Percentiles rank a stretch among this genome's conserved stretches.
These are phyloP conservation scores for Vulpes ferrilata DNA, from an alignment of 2,113 vertebrate genomes.

Conservation along the genomic window DNA sequence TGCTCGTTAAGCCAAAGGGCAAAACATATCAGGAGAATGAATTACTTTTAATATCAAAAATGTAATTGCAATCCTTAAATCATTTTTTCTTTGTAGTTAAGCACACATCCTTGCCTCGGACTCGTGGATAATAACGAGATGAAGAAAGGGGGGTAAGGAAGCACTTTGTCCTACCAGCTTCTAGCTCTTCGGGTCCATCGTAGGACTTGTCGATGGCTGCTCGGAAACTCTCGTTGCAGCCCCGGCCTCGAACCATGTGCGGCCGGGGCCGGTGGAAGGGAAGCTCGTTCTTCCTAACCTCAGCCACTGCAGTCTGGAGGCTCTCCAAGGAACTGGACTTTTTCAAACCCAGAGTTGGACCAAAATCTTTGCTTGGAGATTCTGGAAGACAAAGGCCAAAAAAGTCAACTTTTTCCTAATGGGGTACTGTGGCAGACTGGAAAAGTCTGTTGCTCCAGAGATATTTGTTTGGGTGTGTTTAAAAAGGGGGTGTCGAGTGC, in stretches of 20 bases:
- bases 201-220: constrained; percentile 99
- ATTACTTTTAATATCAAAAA: constrained; percentile 84
- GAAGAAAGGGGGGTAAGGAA: constrained; percentile 1
- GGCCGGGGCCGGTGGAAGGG: constrained; percentile 96
- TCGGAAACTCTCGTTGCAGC: constrained; percentile 98
- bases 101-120: constrained; percentile 25
- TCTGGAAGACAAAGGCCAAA: constrained; percentile 83
- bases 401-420: background rate
- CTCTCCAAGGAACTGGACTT: constrained; percentile 99
- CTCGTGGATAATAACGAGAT: background rate
- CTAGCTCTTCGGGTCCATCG: constrained; percentile 94
- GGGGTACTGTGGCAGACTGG: background rate
- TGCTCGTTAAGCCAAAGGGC: constrained; percentile 81
- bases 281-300: constrained; percentile 95
- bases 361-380: constrained; percentile 90
- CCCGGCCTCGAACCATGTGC: constrained; percentile 96
- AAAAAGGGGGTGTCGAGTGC: background rate
- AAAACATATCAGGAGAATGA: constrained; percentile 81
- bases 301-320: constrained; percentile 97
- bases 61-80: constrained; percentile 78
- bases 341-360: constrained; percentile 97
- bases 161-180: constrained; percentile 89
- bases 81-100: constrained; percentile 77
- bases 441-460: background rate
- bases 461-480: background rate